phyloP scores from a whole-genome alignment of 2,113 vertebrate species.

The Mus spicilegus region DNA sequence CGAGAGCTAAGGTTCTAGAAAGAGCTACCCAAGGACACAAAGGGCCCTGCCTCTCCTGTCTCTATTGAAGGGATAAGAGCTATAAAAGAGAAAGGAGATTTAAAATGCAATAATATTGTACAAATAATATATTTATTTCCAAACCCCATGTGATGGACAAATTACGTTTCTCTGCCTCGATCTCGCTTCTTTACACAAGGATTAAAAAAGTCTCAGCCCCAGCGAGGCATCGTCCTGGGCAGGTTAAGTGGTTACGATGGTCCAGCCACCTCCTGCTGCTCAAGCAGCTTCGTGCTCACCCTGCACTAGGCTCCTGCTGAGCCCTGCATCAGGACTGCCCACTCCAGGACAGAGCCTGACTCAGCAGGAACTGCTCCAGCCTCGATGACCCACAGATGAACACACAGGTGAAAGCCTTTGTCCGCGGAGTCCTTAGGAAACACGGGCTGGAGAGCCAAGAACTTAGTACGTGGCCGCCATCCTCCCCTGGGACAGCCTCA shows the following conservation, averaged over 20 bases:
- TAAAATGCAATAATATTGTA: slow-evolving; percentile 74
- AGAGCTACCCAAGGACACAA: not conserved
- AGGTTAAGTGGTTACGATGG: not conserved
- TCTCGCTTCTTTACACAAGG: slow-evolving; percentile 73
- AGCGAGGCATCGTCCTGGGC: not conserved
- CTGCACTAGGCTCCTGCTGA: not conserved
- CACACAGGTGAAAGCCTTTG: not conserved
- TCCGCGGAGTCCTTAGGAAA: not conserved
- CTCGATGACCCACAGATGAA: not conserved
- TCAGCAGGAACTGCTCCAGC: not conserved
- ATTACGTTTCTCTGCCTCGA: slow-evolving; percentile 71
- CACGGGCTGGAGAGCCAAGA: not conserved
- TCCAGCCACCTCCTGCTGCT: slow-evolving; percentile 38
- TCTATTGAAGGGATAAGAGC: not conserved
- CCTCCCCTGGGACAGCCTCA: not conserved
- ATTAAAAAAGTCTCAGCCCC: slow-evolving; percentile 67
- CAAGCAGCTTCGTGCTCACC: not conserved
- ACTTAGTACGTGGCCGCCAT: not conserved
- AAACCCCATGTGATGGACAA: slow-evolving; percentile 76
- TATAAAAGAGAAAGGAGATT: slow-evolving; percentile 2
- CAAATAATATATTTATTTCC: slow-evolving; percentile 83
- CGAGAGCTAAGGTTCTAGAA: not conserved
- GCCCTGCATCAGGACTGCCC: not conserved
- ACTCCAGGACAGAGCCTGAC: not conserved
- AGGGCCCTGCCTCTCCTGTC: not conserved